Evolutionary conservation across 1,140 invertebrate genomes (phyloP), one percentile per base, ranked within the genome.

Genomic region (Agraylea sexmaculata): DNA sequence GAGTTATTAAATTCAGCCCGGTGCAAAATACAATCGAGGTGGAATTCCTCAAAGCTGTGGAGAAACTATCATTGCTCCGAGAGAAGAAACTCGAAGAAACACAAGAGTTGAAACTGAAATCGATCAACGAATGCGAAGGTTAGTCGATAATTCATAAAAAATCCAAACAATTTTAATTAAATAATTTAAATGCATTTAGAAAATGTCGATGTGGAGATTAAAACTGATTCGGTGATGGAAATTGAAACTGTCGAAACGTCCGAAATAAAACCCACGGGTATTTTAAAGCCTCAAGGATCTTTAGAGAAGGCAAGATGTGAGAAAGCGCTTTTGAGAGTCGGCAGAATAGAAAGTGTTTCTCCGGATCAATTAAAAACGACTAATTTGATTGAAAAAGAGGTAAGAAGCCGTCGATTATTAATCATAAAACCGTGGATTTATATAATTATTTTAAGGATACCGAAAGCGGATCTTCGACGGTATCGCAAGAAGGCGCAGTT

Each of bases 231-330:
- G n/a, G n/a, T n/a, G n/a, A n/a, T n/a, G n/a, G n/a, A n/a, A n/a
- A n/a, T n/a, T n/a, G n/a, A n/a, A n/a, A n/a, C n/a, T n/a, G n/a
- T n/a, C n/a, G n/a, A n/a, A n/a, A n/a, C 62, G 62, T 65, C 27
- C 58, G 59, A 2, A 75, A 77, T n/a, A 51, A 77, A 71, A 47
- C 70, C 70, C 37, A 68, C 70, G 7, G 78, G 78, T 15, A 81
- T 82, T 42, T 58, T 81, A 37, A 81, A 80, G 45, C 75, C 78
- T 2, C 78, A 80, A 57, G 72, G 74, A 0, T 77, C 74, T 0
- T 51, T 78, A 41, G 75, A 78, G 55, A 68, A 72, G 30, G 70
- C 68, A 23, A 58, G 75, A 15, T 73, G 75, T 46, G 70, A 74
- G 40, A 57, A 69, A 7, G 37, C 29, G n/a, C 40, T 40, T 20